Evolutionary conservation across 1,140 invertebrate genomes (phyloP).

Genomic region (Vollenhovia emeryi): DNA sequence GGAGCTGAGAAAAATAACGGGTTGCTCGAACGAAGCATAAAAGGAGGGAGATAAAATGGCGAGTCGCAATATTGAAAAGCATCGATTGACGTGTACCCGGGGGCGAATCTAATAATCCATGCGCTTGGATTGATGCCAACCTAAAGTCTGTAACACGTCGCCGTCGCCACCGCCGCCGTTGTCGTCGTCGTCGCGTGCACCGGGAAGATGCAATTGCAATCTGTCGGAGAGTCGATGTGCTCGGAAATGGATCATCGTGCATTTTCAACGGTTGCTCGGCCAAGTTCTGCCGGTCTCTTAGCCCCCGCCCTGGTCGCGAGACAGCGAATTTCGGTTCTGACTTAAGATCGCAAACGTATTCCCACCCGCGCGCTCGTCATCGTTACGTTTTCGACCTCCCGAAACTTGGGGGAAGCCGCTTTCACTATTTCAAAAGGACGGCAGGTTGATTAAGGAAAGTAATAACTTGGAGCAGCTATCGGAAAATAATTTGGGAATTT

Average conservation of each 20-base stretch:
- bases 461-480: not conserved
- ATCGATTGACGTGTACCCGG: slow-evolving; percentile 67
- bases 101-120: slow-evolving; percentile 76
- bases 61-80: slow-evolving; percentile 68
- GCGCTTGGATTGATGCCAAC: slow-evolving; percentile 76
- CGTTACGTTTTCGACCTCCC: not conserved
- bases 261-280: slow-evolving; percentile 26
- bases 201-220: slow-evolving; percentile 65
- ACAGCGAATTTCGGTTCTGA: slow-evolving; percentile 4
- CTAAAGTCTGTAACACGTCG: slow-evolving; percentile 71
- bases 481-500: not conserved
- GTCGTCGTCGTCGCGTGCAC: slow-evolving; percentile 4
- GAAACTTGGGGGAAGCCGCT: not conserved
- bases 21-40: slow-evolving; percentile 45
- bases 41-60: slow-evolving; percentile 53
- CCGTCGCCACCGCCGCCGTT: not conserved
- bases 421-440: not conserved
- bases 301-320: not conserved
- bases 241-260: slow-evolving; percentile 49
- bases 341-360: slow-evolving; percentile 26
- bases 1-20: not conserved
- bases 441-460: not conserved
- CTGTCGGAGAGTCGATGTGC: slow-evolving; percentile 37
- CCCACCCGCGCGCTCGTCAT: not conserved
- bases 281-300: not conserved